These are phyloP conservation scores for Marmota monax DNA, from an alignment of 2,113 vertebrate species.

Conservation along the genomic window DNA sequence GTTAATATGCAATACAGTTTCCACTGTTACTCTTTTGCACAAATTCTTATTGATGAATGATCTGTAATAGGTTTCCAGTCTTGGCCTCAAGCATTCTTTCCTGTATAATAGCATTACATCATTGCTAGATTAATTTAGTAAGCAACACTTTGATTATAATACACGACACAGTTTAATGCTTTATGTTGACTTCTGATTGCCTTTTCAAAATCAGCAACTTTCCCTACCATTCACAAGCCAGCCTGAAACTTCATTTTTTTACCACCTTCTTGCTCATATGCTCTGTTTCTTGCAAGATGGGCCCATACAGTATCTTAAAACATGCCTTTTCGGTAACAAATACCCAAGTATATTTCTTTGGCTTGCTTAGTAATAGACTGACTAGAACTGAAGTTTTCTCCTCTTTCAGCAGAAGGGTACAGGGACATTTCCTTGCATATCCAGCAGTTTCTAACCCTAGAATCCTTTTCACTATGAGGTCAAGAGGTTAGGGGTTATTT, in stretches of 20 bases:
- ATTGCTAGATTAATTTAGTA: not conserved
- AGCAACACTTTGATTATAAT: conserved; percentile 7
- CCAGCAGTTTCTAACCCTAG: not conserved
- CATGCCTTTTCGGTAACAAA: not conserved
- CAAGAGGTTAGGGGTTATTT: not conserved
- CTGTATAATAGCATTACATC: not conserved
- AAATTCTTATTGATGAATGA: not conserved
- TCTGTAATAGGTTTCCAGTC: not conserved
- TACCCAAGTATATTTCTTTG: not conserved
- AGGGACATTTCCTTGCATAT: not conserved
- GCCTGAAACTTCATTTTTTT: not conserved
- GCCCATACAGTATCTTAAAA: not conserved
- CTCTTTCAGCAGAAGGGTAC: not conserved
- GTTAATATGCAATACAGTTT: not conserved
- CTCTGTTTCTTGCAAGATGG: not conserved
- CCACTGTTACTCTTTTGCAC: not conserved
- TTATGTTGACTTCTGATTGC: not conserved
- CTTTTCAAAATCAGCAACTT: not conserved
- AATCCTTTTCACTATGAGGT: not conserved
- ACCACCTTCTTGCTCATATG: not conserved
- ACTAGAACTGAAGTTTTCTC: not conserved
- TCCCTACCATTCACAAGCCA: not conserved
- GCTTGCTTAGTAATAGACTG: not conserved
- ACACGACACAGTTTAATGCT: not conserved
- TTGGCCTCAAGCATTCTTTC: conserved; percentile 30